Evolutionary conservation across 2,797 vertebrate species (phyloP), one percentile per base, ranked within the genome.

Genomic region (Morus bassanus): DNA sequence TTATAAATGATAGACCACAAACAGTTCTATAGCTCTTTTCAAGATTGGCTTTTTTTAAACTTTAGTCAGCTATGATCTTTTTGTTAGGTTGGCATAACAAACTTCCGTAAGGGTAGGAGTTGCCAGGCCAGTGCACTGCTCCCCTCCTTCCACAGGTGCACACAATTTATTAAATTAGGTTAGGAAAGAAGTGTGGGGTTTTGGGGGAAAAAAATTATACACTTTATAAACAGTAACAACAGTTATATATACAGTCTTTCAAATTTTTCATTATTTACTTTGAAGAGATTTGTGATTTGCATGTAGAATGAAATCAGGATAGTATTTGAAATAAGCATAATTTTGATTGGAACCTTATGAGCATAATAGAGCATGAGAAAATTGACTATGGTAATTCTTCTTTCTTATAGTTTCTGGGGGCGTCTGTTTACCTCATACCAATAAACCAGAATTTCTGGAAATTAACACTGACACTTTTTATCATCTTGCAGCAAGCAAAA

Each of bases 401-500:
- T 70, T 88, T 75, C 23, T 83, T 25, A 30, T 25, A 50, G 7
- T 69, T 84, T 77, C 51, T 80, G 25, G 24, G 7, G 3, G 6
- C 8, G 45, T 82, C 45, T 74, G 8, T 82, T 93, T 87, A 79
- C 8, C 24, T 93, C 30, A 30, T 63, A 27, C 5, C 21, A 60
- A 8, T 76, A 89, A 87, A 57, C 70, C 2, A 68, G 37, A 67
- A 70, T 72, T 91, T 85, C 27, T 85, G 50, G 48, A 82, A 93
- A 85, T 48, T n/a, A 86, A 70, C 54, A 30, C 39, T 61, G 68
- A 37, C 30, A 41, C 85, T 91, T 89, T 96, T 46, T 72, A 43
- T 67, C 37, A 37, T 92, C 15, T 96, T 91, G 54, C 88, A 98
- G 98, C 97, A 91, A 98, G 94, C 91, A 98, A 89, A 85, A 19